Evolutionary conservation across 2,888 invertebrate species (phyloP).

Genomic region (Laspeyria flexula): DNA sequence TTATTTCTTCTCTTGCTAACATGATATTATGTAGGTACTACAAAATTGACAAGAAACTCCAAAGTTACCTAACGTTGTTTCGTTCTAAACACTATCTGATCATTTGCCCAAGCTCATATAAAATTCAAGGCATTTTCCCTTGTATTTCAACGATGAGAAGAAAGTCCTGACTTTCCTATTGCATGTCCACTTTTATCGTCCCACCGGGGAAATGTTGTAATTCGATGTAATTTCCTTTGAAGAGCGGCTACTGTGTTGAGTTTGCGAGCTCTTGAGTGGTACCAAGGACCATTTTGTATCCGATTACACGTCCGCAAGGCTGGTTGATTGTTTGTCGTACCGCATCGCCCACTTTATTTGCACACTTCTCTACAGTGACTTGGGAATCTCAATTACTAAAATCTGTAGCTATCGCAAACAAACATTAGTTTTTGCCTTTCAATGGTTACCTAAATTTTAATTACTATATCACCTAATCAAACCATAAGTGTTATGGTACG

Average conservation of each 20-base stretch:
- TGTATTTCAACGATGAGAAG: conserved; percentile 40
- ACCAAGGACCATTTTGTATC: conserved; percentile 71
- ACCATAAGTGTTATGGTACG: background rate
- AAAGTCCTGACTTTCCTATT: conserved; percentile 43
- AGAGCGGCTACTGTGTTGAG: conserved; percentile 58
- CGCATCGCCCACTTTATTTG: conserved; percentile 64
- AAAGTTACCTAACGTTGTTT: no score
- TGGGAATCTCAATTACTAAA: conserved; percentile 63
- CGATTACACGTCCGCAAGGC: conserved; percentile 70
- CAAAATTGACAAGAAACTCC: no score
- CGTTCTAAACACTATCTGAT: conserved; percentile 26
- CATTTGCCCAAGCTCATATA: conserved; percentile 36
- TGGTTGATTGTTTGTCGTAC: conserved; percentile 72
- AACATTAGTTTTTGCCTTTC: conserved; percentile 29
- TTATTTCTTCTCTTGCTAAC: background rate
- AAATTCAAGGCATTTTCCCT: conserved; percentile 44
- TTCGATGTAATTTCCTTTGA: conserved; percentile 64
- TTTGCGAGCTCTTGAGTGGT: conserved; percentile 57
- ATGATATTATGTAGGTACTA: no score
- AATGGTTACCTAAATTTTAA: background rate
- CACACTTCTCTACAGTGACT: conserved; percentile 64
- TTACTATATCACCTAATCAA: background rate
- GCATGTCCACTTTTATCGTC: conserved; percentile 51
- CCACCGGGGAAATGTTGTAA: conserved; percentile 57
- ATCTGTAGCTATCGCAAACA: conserved; percentile 40